Evolutionary conservation across 2,797 vertebrate genomes (phyloP), one percentile per base, ranked within the genome.

Genomic region (Hippoglossus hippoglossus): DNA sequence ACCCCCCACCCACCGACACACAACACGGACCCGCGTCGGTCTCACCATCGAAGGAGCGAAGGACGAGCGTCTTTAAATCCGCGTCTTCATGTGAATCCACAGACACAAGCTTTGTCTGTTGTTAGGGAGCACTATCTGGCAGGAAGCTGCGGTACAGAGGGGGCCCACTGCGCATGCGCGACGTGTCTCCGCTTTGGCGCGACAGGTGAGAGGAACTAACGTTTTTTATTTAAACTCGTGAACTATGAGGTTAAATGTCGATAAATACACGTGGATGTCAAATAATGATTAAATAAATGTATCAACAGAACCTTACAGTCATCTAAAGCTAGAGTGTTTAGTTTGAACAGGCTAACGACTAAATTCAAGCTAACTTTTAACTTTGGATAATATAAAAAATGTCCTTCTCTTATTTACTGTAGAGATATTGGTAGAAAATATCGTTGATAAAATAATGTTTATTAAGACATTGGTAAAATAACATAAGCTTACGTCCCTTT

Each of bases 51-150:
- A 91, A 79, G 67, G 76, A 49, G 54, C 0, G 79, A 71, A 64
- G 2, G 51, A 53, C 61, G 68, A 75, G 66, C 75, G 79, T 72
- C 77, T 82, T 44, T 49, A 21, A 9, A 66, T 78, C 81, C 82
- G 74, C 68, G 77, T 71, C 53, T 87, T 74, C 58, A 25, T 57
- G 22, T 63, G 52, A 80, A 83, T 84, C 86, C 87, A 81, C 91
- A 67, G 63, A 71, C 66, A 76, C 74, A 88, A 91, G 92, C 93
- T 92, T 92, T 93, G 89, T 92, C 89, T 93, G 93, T 94, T 93
- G 94, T 94, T 90, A 94, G 79, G 93, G 92, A 92, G 60, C 92
- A 94, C 90, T 93, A 93, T 94, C 92, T 93, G 34, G 93, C 94
- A 94, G 94, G 94, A 95, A 94, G 91, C 87, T 28, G n/a, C 85